phyloP scores from a whole-genome alignment of 64 coral and sea anemone species.

The Trachythela sp. region DNA sequence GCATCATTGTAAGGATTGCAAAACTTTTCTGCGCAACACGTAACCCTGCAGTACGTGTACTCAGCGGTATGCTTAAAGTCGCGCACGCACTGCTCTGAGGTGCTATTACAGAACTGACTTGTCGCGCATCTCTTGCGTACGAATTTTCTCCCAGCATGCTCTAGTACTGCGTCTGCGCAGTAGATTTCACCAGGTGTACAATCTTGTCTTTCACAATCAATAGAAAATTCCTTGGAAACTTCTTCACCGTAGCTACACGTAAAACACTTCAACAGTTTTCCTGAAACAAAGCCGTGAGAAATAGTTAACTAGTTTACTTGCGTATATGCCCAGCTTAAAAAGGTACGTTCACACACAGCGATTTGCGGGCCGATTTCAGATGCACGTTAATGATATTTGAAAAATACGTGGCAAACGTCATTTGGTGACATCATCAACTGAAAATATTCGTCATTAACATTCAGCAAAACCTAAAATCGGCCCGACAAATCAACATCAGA shows the following conservation, averaged over 20 bases:
- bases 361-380: too few species aligned
- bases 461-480: too few species aligned
- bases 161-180: conserved; percentile 16
- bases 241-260: not conserved
- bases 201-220: not conserved
- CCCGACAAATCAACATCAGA: too few species aligned
- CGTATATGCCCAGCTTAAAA: too few species aligned
- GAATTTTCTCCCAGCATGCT: not conserved
- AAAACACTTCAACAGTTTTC: not conserved
- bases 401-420: too few species aligned
- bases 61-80: not conserved
- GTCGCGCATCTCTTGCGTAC: not conserved
- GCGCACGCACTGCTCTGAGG: not conserved
- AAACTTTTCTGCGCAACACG: not conserved
- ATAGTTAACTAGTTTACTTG: not conserved
- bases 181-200: not conserved
- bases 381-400: too few species aligned
- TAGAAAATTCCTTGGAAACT: not conserved
- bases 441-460: too few species aligned
- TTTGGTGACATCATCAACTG: too few species aligned
- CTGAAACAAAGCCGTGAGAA: not conserved
- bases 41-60: not conserved
- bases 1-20: not conserved
- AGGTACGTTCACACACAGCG: too few species aligned
- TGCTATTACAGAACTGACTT: not conserved